Base-by-base conservation (phyloP, 2,888 invertebrate species). In the Caenorhabditis sp. region DNA sequence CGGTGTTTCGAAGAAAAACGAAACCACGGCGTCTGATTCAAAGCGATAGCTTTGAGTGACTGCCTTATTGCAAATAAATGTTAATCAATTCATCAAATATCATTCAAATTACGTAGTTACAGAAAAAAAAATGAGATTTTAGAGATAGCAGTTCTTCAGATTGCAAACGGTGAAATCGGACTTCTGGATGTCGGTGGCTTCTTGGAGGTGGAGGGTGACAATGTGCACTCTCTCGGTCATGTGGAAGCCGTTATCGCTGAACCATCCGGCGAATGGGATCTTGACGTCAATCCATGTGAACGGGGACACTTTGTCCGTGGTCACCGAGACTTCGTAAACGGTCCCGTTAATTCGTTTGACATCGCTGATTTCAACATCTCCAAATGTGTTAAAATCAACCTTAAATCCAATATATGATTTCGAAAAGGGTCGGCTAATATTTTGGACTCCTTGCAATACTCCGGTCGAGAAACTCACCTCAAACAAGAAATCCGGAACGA, bases 181-280 rank as follows among this genome's bases (percentile, higher is more conserved):
- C n/a, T 62, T 50, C 24, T 55, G 55, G 11, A 83, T 46, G 30
- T 56, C 41, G 3, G 71, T 45, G 11, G 63, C 53, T 2, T 63
- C 24, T 32, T 70, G 75, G 1, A 26, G 20, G n/a, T 74, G 13
- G 0, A 80, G 52, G 15, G 11, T 35, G 17, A 82, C 45, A 17
- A 41, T 65, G 11, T 50, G 63, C 7, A 35, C 27, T 7, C 55
- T 43, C 8, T 75, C 55, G 39, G 56, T 71, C 81, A 85, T 82
- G 13, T 80, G 80, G 68, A 87, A 87, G 0, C 82, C 86, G 53
- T 87, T 87, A 62, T 87, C 85, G 24, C 75, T 78, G 63, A 87
- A 86, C 59, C 74, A 80, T n/a, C 82, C 85, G 6, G 63, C 30
- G 22, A 73, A 58, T 13, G 79, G 71, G 0, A 68, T 53, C 8